phyloP scores from a whole-genome alignment of 2,797 vertebrate species.

The Phrynocephalus vlangalii region DNA sequence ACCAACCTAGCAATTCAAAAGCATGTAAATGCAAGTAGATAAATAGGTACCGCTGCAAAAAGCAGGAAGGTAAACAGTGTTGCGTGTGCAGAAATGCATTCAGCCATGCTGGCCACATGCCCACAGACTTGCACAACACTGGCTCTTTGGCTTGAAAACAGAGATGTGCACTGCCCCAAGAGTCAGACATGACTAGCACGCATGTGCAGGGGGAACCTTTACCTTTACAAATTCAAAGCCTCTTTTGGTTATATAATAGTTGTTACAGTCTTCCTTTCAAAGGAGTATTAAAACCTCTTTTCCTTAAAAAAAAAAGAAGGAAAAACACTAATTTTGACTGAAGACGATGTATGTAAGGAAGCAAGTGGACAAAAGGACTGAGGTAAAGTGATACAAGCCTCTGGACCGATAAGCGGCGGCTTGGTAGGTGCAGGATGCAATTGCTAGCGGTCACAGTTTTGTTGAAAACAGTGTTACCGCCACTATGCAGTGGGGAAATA shows the following conservation, averaged over 20 bases:
- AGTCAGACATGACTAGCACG: too few relatives aligned
- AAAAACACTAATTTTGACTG: background rate
- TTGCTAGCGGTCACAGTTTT: background rate
- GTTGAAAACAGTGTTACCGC: background rate
- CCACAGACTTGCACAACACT: too few relatives aligned
- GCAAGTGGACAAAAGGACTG: background rate
- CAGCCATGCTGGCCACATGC: too few relatives aligned
- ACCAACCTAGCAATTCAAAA: too few relatives aligned
- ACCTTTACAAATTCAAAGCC: background rate
- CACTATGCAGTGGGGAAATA: background rate
- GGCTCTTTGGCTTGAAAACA: too few relatives aligned
- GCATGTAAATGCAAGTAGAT: too few relatives aligned
- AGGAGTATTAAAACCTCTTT: background rate
- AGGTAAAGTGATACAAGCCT: background rate
- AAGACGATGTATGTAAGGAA: background rate
- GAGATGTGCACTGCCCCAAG: too few relatives aligned
- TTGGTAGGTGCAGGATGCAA: background rate
- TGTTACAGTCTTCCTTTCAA: conserved; percentile 10
- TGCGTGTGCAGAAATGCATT: too few relatives aligned
- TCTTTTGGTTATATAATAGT: background rate
- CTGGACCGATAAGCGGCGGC: background rate
- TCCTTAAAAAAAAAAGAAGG: rapidly evolving
- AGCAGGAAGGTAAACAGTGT: too few relatives aligned
- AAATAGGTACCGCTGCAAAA: too few relatives aligned
- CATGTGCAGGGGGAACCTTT: too few relatives aligned